These are phyloP conservation scores for Chaenodraco wilsoni DNA, from an alignment of 2,797 vertebrate genomes.

Conservation along the genomic window DNA sequence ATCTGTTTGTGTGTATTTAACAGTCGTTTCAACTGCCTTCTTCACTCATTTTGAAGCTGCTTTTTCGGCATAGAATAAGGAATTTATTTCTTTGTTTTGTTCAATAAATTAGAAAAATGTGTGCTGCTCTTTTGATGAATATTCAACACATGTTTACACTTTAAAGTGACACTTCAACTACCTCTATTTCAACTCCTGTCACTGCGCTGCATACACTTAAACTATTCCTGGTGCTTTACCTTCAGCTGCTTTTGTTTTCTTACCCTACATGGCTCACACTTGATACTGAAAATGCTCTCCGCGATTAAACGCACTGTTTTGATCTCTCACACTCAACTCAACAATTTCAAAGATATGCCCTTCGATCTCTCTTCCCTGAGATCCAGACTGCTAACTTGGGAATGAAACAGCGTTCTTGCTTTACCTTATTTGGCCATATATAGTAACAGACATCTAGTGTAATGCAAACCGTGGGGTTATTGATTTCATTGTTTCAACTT, in stretches of 20 bases:
- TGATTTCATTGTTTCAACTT: background rate
- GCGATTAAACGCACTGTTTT: conserved; percentile 1
- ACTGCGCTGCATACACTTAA: background rate
- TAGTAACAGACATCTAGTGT: too few species aligned
- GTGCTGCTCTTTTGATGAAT: background rate
- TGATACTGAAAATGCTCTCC: background rate
- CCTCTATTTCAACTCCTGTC: conserved; percentile 14
- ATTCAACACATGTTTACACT: conserved; percentile 5
- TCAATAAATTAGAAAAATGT: conserved; percentile 22
- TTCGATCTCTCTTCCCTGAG: too few species aligned
- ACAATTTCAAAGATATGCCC: too few species aligned
- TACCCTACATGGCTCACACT: background rate
- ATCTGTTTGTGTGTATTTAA: conserved; percentile 55
- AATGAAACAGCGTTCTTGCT: too few species aligned
- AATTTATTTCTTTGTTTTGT: conserved; percentile 21
- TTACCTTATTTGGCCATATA: too few species aligned
- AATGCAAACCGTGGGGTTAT: too few species aligned
- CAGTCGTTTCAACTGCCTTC: conserved; percentile 36
- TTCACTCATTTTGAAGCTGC: conserved; percentile 35
- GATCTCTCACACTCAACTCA: background rate
- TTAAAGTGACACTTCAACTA: conserved; percentile 32
- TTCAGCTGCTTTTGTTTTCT: conserved; percentile 21
- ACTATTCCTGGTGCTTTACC: background rate
- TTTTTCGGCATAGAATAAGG: conserved; percentile 25
- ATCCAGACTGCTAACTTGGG: too few species aligned